Conservation (phyloP, 2,888 invertebrate species). For the Heterodera filipjevi region DNA sequence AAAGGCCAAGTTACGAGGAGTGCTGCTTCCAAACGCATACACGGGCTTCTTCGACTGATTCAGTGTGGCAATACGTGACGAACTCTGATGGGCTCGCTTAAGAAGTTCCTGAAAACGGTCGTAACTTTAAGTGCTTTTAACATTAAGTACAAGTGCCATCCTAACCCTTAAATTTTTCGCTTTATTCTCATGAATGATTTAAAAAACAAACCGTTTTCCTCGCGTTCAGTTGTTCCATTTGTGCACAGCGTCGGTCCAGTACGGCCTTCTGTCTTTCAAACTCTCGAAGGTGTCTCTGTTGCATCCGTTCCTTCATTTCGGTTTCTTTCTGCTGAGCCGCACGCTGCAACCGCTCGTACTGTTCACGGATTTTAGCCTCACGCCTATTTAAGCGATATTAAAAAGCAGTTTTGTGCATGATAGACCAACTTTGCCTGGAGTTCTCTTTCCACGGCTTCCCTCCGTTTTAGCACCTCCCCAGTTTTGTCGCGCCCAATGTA, state of each 20-base stretch:
- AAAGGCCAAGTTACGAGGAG: slow-evolving; percentile 59
- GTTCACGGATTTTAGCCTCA: slow-evolving; percentile 39
- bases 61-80: slow-evolving; percentile 51
- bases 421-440: slow-evolving; percentile 42
- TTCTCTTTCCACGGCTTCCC: slow-evolving; percentile 41
- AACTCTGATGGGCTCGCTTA: slow-evolving; percentile 51
- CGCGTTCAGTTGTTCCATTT: slow-evolving; percentile 46
- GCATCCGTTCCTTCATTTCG: slow-evolving; percentile 37
- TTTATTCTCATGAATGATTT: neutral
- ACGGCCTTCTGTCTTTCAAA: slow-evolving; percentile 51
- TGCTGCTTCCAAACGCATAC: slow-evolving; percentile 62
- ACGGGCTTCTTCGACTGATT: slow-evolving; percentile 37
- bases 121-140: no score
- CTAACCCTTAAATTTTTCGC: neutral
- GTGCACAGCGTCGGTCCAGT: slow-evolving; percentile 47
- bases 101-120: slow-evolving; percentile 51
- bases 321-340: slow-evolving; percentile 43
- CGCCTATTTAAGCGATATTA: slow-evolving; percentile 30
- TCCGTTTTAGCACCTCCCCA: slow-evolving; percentile 44
- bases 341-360: slow-evolving; percentile 36
- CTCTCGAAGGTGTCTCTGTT: slow-evolving; percentile 40
- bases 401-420: no score
- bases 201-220: slow-evolving; percentile 35
- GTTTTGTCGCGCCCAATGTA: slow-evolving; percentile 41
- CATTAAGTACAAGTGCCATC: no score